Percentiles rank a stretch among this genome's conserved stretches.
These are phyloP conservation scores for Philypnodon macrostomus DNA, from an alignment of 2,797 vertebrate genomes.

Conservation along the genomic window DNA sequence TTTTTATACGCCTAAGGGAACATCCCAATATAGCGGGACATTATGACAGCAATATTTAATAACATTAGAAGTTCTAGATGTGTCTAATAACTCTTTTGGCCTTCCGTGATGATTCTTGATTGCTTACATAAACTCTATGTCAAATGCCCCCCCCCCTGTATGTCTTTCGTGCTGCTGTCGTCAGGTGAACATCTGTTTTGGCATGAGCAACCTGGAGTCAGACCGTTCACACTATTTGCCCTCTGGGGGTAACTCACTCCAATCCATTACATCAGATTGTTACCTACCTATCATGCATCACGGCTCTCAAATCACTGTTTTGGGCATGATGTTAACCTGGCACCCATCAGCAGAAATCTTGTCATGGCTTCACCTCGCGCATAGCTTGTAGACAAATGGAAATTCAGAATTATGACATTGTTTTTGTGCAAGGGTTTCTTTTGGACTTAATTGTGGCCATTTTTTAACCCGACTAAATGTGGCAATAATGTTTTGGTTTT, in stretches of 20 bases:
- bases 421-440: too few species aligned
- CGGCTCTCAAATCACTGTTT: conserved; percentile 63
- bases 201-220: conserved; percentile 67
- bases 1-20: conserved; percentile 4
- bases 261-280: conserved; percentile 71
- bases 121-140: conserved; percentile 30
- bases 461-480: too few species aligned
- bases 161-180: conserved; percentile 59
- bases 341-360: conserved; percentile 64
- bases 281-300: conserved; percentile 65
- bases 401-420: conserved; percentile 29
- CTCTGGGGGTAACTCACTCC: conserved; percentile 65
- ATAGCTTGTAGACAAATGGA: conserved; percentile 35
- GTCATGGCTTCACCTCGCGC: conserved; percentile 47
- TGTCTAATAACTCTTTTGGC: conserved; percentile 5
- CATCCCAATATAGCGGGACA: conserved; percentile 4
- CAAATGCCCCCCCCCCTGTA: conserved; percentile 31
- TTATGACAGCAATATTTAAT: conserved; percentile 12
- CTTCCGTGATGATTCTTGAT: conserved; percentile 25
- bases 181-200: conserved; percentile 73
- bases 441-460: too few species aligned
- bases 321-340: conserved; percentile 57
- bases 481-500: too few species aligned
- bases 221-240: conserved; percentile 59
- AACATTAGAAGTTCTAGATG: not conserved